Conservation (phyloP, 2,113 vertebrate species). For the Lepus americanus region DNA sequence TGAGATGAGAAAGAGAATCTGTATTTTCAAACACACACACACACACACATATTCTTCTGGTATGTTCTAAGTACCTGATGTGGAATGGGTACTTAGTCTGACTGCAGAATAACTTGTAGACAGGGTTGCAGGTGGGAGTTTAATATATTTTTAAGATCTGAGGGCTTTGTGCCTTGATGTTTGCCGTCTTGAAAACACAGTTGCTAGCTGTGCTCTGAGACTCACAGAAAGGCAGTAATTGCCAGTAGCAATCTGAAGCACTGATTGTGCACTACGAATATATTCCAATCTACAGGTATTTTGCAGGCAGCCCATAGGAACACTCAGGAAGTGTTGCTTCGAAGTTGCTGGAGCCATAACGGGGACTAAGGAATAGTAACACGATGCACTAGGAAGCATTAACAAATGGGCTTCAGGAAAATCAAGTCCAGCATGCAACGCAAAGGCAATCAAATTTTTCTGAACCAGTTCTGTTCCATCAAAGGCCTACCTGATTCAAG, state of each 20-base stretch:
- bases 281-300: constrained; percentile 49
- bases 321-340: background rate
- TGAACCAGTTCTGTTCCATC: background rate
- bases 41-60: background rate
- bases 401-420: background rate
- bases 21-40: background rate
- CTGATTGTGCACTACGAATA: background rate
- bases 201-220: background rate
- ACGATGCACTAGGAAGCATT: background rate
- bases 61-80: background rate
- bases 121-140: background rate
- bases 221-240: constrained; percentile 25
- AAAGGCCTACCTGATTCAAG: background rate
- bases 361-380: background rate
- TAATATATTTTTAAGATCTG: background rate
- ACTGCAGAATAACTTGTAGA: background rate
- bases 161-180: background rate
- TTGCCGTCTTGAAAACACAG: constrained; percentile 28
- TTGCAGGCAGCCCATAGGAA: background rate
- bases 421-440: background rate
- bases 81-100: background rate
- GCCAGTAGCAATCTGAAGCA: constrained; percentile 48
- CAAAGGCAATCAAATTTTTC: background rate
- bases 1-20: background rate
- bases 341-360: background rate